Percentiles rank a stretch among this genome's conserved stretches.
Conservation (phyloP, 2,888 invertebrate species). For the Drosophila acutilabella region DNA sequence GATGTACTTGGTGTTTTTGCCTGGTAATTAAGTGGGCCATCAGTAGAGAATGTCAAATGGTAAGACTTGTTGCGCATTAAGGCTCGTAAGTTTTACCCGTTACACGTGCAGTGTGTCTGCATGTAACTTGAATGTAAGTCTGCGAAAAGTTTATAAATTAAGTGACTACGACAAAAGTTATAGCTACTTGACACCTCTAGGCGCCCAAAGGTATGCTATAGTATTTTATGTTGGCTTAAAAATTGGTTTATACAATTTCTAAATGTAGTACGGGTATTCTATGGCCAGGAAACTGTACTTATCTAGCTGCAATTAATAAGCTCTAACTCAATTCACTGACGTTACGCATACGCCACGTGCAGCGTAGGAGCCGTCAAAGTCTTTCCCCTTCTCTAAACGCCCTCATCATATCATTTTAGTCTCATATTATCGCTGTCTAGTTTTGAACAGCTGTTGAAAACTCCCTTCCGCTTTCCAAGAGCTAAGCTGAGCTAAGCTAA, state of each 20-base stretch:
- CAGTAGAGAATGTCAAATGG: slow-evolving; percentile 1
- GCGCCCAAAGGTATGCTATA: neutral
- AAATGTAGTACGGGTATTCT: neutral
- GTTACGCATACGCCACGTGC: slow-evolving; percentile 42
- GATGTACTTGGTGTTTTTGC: neutral
- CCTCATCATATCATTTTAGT: slow-evolving; percentile 18
- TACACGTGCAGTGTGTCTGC: neutral
- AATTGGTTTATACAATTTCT: neutral
- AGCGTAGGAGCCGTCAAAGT: neutral
- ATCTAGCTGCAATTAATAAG: slow-evolving; percentile 30
- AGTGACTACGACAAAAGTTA: too few relatives aligned
- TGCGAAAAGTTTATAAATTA: neutral
- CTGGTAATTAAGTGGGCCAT: slow-evolving; percentile 1
- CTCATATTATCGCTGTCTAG: neutral
- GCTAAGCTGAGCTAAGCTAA: neutral
- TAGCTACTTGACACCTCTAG: neutral
- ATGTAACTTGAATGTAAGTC: neutral
- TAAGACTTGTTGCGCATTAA: neutral
- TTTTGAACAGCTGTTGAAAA: slow-evolving; percentile 9
- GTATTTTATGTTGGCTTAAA: neutral
- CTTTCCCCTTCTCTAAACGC: too few relatives aligned
- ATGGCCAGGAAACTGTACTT: neutral
- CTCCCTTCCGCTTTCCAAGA: neutral
- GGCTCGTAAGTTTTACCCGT: neutral
- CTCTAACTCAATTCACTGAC: slow-evolving; percentile 17